Base-by-base conservation (phyloP, 2,113 vertebrate genomes). In the Pao palembangensis region DNA sequence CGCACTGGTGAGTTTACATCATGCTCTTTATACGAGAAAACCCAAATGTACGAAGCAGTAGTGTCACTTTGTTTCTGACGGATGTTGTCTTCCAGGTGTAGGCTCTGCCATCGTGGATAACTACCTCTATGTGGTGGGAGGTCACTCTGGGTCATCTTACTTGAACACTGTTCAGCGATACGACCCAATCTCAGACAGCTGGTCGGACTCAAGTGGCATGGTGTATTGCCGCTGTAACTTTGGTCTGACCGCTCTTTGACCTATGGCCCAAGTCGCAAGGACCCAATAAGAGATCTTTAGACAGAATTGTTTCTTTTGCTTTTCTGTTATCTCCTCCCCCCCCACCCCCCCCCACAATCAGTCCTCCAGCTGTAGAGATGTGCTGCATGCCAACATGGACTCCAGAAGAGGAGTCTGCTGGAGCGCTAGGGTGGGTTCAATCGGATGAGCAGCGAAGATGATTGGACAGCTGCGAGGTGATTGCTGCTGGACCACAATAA, bases 171-270 rank as follows among this genome's bases (percentile, higher is more conserved):
- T 98, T 50, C 97, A 99, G 88, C 92, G 93, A 55, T 99, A 99
- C 6, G 94, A 98, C 56, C 96, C 97, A 14, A 93, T 97, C 82
- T 92, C 93, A 0, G 96, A 99, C 75, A 92, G 89, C 16, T 99
- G 97, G 97, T 91, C 93, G 90, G 96, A 99, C 91, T 95, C 93
- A 0, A 95, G 94, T 1, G 95, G 95, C 43, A 98, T 98, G 97
- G 92, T 93, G 89, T 94, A 94, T 81, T 98, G 96, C 64, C 95
- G 97, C 7, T 98, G 97, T 91, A 99, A 99, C 78, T 98, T 98
- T 82, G 97, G 97, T 67, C 87, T 99, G 53, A 94, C 96, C 16
- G 95, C 97, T 0, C 95, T 99, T 85, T 99, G 95, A 99, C 83
- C 76, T 69, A 78, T 84, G 83, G 82, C 75, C 65, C 63, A 51